A percentile compares a stretch with the other conserved stretches of the same genome.
Conservation (phyloP, 2,888 invertebrate genomes). For the Dynastes maya region DNA sequence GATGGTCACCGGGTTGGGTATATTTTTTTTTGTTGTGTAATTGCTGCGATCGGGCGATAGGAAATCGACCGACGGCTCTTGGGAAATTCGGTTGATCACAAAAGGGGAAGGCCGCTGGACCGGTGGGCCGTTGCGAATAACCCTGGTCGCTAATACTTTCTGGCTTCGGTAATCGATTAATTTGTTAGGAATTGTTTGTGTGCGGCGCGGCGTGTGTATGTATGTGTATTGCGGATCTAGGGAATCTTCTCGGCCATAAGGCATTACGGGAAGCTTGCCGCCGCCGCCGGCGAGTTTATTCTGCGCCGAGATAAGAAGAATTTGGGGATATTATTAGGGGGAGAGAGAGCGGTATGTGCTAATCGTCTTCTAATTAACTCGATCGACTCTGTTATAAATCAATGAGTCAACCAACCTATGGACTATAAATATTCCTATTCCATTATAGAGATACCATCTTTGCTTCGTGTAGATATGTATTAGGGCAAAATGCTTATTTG, state of each 20-base stretch:
- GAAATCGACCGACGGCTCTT: constrained; percentile 51
- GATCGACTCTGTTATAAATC: too few relatives aligned
- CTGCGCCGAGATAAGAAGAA: constrained; percentile 23
- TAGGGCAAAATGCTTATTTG: too few relatives aligned
- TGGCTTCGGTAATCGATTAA: constrained; percentile 65
- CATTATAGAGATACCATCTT: too few relatives aligned
- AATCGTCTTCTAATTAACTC: too few relatives aligned
- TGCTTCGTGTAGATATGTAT: too few relatives aligned
- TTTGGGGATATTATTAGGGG: constrained; percentile 9
- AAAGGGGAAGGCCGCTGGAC: constrained; percentile 50
- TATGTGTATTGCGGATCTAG: constrained; percentile 14
- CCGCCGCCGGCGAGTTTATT: constrained; percentile 1
- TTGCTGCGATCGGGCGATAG: constrained; percentile 49
- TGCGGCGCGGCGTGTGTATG: neutral
- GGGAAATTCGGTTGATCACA: constrained; percentile 66
- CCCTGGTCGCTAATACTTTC: constrained; percentile 63
- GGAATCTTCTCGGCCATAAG: constrained; percentile 17
- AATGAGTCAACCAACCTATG: too few relatives aligned
- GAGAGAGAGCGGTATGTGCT: neutral
- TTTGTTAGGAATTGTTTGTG: constrained; percentile 64
- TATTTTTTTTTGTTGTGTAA: constrained; percentile 54
- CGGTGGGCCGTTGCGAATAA: constrained; percentile 62
- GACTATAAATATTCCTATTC: too few relatives aligned
- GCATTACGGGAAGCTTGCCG: neutral
- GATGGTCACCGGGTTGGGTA: constrained; percentile 26